Evolutionary conservation across 2,888 invertebrate species (phyloP), one percentile per base, ranked within the genome.

Genomic region (Cephus rjabovi): DNA sequence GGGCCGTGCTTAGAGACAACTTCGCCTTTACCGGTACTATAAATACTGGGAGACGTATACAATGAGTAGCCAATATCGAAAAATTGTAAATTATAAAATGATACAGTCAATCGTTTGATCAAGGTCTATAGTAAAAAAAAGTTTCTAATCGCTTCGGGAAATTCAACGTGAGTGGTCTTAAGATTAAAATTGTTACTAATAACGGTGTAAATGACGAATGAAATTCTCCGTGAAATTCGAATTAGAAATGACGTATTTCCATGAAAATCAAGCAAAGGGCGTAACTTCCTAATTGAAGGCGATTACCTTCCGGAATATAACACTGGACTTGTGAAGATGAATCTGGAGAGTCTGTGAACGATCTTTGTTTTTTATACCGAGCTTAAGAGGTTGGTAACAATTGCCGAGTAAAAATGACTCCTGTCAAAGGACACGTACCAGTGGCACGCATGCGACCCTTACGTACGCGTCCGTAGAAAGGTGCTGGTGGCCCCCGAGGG

Each of bases 1-100:
- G 89, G 86, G 83, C 85, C 81, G 89, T 88, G 84, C 81, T 80
- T 82, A 87, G 80, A 74, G 34, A 56, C 2, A 23, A 23, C 9
- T 23, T 56, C 23, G 56, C 56, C 23, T 56, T 56, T 23, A 23
- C 23, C 23, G 6, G 23, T 9, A 23, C 56, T 9, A 23, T 23
- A 23, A 23, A 56, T 9, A 56, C 56, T 40, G 23, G 6, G 6
- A 0, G 1, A 23, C 15, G 0, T 6, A 23, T 40, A 6, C 15
- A 23, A 56, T 2, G 9, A 9, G 23, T 56, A 56, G 9, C 1
- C 9, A 56, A 56, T 9, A 56, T 56, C 23, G 2, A 23, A 23
- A 9, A 15, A 9, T 56, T 56, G 23, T 23, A 1, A 56, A 56
- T 56, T 9, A 23, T 33, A 33, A 33, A 23, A 23, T 6, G 0